Evolutionary conservation across 2,797 vertebrate genomes (phyloP), one percentile per base, ranked within the genome.

Genomic region (Ctenosaura bakeri): DNA sequence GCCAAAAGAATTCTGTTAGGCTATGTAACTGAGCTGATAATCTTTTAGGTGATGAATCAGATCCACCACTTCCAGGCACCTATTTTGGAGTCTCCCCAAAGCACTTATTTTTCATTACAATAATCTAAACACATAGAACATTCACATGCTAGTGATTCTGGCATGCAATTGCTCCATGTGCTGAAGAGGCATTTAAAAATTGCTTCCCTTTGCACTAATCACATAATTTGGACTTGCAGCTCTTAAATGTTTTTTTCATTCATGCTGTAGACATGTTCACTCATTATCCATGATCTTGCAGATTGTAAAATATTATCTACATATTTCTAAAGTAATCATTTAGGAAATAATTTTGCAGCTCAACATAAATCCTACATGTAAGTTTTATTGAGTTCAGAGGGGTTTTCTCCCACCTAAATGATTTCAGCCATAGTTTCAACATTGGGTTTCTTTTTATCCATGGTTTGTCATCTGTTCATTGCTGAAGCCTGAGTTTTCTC

Each of bases 401-500:
- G 42, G 32, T 4, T 66, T 77, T 35, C 35, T 46, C 24, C 54
- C 16, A 76, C 14, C 6, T 1, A 62, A 42, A 14, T 42, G 24
- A 59, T 6, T n/a, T 46, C 56, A 62, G n/a, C 54, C 26, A 64
- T 64, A 13, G 16, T 26, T 7, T 89, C 89, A 81, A 85, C 62
- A 56, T 85, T 5, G 79, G 85, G 64, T 20, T 26, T 78, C 32
- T 14, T 87, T 88, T 50, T 92, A 20, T 78, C 54, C 46, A 24
- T 79, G 85, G 59, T 88, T 92, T 89, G 69, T 88, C 59, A 56
- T 64, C 83, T 91, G 83, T 82, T 79, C 29, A 77, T 84, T 87
- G 3, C 78, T 88, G 46, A 91, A 89, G 80, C 2, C 35, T n/a
- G 85, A 38, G 87, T 85, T 95, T 94, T 69, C 66, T 32, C 66